Evolutionary conservation across 2,888 invertebrate species (phyloP).

Genomic region (Trichogramma dendrolimi): DNA sequence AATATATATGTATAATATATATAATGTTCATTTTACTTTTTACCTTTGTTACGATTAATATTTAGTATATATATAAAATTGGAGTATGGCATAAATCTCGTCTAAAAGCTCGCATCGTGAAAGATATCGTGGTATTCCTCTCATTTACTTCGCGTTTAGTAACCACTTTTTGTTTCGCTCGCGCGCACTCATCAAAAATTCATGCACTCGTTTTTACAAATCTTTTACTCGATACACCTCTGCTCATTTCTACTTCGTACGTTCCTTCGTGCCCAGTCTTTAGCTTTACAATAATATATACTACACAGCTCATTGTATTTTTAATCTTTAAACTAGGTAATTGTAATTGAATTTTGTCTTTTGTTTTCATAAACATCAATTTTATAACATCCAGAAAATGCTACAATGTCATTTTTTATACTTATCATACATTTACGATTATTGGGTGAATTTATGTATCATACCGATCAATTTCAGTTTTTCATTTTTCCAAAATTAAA

Average conservation of each 20-base stretch:
- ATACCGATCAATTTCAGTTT: too few species aligned
- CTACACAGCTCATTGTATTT: neutral
- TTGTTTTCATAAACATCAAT: constrained; percentile 20
- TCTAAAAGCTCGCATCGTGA: constrained; percentile 18
- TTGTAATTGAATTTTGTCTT: constrained; percentile 18
- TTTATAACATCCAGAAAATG: constrained; percentile 20
- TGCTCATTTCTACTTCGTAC: neutral
- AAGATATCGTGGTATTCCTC: neutral
- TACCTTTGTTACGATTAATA: neutral
- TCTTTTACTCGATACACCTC: too few species aligned
- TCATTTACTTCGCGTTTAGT: neutral
- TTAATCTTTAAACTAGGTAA: constrained; percentile 24
- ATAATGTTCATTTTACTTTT: too few species aligned
- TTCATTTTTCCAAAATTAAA: too few species aligned
- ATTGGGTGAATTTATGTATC: too few species aligned
- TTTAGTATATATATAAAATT: constrained; percentile 24
- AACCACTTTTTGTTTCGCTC: neutral
- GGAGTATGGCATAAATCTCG: constrained; percentile 16
- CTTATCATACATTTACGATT: too few species aligned
- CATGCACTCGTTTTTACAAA: too few species aligned
- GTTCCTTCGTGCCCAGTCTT: neutral
- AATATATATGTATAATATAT: too few species aligned
- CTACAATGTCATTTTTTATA: constrained; percentile 8
- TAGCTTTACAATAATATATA: neutral
- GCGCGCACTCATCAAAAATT: too few species aligned